A percentile compares a stretch with the other conserved stretches of the same genome.
These are phyloP conservation scores for Endotricha flammealis DNA, from an alignment of 2,888 invertebrate genomes.

Conservation along the genomic window DNA sequence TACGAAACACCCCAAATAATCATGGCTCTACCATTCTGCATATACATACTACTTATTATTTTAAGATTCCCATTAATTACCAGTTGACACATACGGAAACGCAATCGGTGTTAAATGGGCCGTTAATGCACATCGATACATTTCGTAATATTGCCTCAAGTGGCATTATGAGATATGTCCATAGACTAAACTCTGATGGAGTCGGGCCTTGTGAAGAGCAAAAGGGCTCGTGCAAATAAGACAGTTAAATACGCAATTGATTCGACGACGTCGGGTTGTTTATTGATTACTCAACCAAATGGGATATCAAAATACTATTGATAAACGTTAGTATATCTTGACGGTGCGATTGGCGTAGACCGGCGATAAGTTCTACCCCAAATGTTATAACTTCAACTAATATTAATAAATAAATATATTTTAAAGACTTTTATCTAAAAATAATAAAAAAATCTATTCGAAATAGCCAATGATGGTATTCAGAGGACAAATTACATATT, in stretches of 20 bases:
- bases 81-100: conserved; percentile 23
- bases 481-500: too few species aligned
- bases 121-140: conserved; percentile 19
- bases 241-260: conserved; percentile 26
- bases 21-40: too few species aligned
- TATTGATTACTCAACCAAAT: conserved; percentile 21
- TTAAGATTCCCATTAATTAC: conserved; percentile 23
- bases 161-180: conserved; percentile 3
- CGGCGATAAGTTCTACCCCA: too few species aligned
- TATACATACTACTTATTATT: not conserved
- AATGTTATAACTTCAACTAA: too few species aligned
- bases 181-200: not conserved
- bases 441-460: too few species aligned
- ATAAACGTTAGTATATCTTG: too few species aligned
- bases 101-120: conserved; percentile 28
- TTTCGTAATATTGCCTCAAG: not conserved
- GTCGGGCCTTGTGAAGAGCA: conserved; percentile 15
- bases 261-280: conserved; percentile 25
- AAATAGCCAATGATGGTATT: too few species aligned
- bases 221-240: conserved; percentile 21
- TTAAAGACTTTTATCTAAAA: too few species aligned
- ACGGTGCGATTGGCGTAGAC: too few species aligned
- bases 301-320: conserved; percentile 3
- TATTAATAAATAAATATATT: too few species aligned
- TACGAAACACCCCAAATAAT: too few species aligned